These are phyloP conservation scores for Drosophila flavopinicola DNA, from an alignment of 2,888 invertebrate species.

Conservation along the genomic window DNA sequence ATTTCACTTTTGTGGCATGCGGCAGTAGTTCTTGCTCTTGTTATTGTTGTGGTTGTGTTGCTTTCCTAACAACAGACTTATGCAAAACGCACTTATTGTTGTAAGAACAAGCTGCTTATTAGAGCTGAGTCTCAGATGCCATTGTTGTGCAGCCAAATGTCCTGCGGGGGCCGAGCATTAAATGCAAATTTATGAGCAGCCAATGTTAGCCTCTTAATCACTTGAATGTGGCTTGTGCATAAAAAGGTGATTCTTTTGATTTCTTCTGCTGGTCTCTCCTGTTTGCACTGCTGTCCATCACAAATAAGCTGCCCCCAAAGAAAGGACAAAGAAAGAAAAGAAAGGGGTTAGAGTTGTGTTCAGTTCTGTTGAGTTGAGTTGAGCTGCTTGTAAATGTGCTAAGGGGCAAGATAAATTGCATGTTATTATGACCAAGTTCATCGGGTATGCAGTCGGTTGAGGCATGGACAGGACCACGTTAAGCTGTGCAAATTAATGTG, in stretches of 20 bases:
- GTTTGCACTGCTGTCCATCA: conserved; percentile 29
- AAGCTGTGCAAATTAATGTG: conserved; percentile 28
- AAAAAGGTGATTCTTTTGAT: conserved; percentile 8
- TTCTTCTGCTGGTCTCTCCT: neutral
- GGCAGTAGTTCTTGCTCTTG: conserved; percentile 13
- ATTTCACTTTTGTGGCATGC: conserved; percentile 54
- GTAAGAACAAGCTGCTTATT: conserved; percentile 31
- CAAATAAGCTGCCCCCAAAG: conserved; percentile 7
- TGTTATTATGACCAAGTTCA: conserved; percentile 59
- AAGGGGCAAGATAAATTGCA: conserved; percentile 69
- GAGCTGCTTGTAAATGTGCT: conserved; percentile 64
- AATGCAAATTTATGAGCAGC: conserved; percentile 44
- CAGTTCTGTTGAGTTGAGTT: conserved; percentile 12
- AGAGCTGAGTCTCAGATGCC: conserved; percentile 18
- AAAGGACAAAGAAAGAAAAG: neutral
- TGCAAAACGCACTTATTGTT: conserved; percentile 62
- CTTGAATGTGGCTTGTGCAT: conserved; percentile 27
- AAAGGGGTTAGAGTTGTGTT: conserved; percentile 14
- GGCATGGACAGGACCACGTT: neutral
- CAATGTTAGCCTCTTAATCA: conserved; percentile 49
- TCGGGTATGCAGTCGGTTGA: conserved; percentile 26
- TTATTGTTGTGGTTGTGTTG: conserved; percentile 24
- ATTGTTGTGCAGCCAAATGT: neutral
- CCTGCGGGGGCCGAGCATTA: conserved; percentile 12
- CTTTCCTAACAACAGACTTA: conserved; percentile 49